These are phyloP conservation scores for Hestina assimilis DNA, from an alignment of 1,140 invertebrate genomes.

Conservation along the genomic window DNA sequence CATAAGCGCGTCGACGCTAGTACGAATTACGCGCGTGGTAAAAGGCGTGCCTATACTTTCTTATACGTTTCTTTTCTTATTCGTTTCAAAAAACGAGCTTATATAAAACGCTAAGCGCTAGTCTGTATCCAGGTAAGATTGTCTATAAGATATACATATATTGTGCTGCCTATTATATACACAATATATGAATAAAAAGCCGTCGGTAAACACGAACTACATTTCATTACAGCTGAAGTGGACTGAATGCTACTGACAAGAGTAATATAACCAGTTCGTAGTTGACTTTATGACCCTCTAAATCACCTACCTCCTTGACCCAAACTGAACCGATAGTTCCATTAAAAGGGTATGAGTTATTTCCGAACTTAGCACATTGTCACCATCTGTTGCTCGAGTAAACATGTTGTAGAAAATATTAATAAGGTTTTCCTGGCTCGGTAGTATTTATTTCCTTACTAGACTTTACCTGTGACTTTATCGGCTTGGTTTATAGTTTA, in stretches of 20 bases:
- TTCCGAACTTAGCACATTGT: constrained; percentile 63
- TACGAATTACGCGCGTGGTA: too few species aligned
- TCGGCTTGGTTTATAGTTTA: not conserved
- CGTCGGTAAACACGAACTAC: constrained; percentile 28
- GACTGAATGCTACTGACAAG: constrained; percentile 54
- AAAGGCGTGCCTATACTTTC: too few species aligned
- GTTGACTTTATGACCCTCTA: constrained; percentile 55
- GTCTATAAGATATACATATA: too few species aligned
- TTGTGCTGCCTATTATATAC: too few species aligned
- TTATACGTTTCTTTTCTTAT: too few species aligned
- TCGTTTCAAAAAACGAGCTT: too few species aligned
- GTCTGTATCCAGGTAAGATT: too few species aligned
- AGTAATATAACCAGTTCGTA: constrained; percentile 48
- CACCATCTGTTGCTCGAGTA: constrained; percentile 56
- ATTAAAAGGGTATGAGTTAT: constrained; percentile 74
- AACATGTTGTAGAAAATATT: constrained; percentile 46
- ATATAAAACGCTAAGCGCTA: too few species aligned
- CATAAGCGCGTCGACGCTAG: too few species aligned
- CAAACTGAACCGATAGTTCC: constrained; percentile 50
- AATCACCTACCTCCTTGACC: constrained; percentile 67
- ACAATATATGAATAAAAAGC: constrained; percentile 7
- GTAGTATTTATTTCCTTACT: constrained; percentile 27
- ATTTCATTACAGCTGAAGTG: constrained; percentile 39
- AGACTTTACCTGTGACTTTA: constrained; percentile 13
- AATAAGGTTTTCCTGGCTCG: constrained; percentile 43